Base-by-base conservation (phyloP, 1,140 invertebrate genomes). In the Cheumatopsyche charites region DNA sequence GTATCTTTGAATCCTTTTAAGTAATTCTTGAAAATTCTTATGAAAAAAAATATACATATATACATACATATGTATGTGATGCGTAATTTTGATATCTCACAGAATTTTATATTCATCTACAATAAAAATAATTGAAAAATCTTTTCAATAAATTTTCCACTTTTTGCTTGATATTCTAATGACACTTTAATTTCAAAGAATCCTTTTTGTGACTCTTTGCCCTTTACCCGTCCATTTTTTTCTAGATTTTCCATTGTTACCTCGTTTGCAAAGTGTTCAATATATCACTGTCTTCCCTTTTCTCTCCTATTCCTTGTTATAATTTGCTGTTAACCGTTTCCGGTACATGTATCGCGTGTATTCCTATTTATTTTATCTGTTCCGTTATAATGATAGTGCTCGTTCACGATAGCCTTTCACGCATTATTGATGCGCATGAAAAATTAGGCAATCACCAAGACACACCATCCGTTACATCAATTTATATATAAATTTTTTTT, bases 251-350 rank as follows among this genome's bases (percentile, higher is more conserved):
- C 29, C 55, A 26, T 58, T 58, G 55, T 58, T 58, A 58, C 55
- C 55, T 58, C 55, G 55, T 58, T 58, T 58, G 55, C 55, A 58
- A 58, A 58, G 55, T 58, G 55, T 58, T 58, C 55, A 25, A 58
- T 58, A 58, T 58, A 58, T 58, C 55, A 58, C 55, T 58, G 55
- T 58, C 55, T 58, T 26, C 23, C 21, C 11, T 58, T 58, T 58
- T 13, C 7, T 25, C 55, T 25, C 21, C 29, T 55, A 4, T 55
- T 55, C 21, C 17, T 55, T 55, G 49, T 19, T 58, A 58, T 52
- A 52, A 52, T 52, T 52, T 52, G 47, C 19, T 52, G 47, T 17
- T 52, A 52, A 52, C 47, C 47, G 47, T 9, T 52, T 17, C 19
- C 9, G n/a, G 9, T 52, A 17, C 19, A 36, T 15, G 15, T 52